phyloP scores from a whole-genome alignment of 2,113 vertebrate genomes.

The Hippocampus abdominalis region DNA sequence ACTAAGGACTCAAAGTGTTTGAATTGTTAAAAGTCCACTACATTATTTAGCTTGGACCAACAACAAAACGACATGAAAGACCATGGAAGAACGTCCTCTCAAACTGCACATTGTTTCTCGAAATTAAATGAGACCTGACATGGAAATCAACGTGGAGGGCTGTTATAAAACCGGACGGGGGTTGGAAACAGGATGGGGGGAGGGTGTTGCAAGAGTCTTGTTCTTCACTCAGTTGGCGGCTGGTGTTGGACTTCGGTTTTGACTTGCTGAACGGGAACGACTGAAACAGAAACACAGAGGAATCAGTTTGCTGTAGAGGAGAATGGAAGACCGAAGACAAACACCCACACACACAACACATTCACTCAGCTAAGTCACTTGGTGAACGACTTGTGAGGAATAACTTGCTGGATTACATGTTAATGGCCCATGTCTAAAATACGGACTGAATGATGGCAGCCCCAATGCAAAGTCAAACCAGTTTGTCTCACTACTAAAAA shows the following conservation, averaged over 20 bases:
- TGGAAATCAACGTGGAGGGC: not conserved
- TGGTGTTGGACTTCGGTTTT: conserved; percentile 64
- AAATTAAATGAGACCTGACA: not conserved
- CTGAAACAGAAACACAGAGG: conserved; percentile 60
- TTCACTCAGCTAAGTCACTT: not conserved
- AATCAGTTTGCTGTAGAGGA: conserved; percentile 45
- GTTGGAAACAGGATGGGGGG: conserved; percentile 1
- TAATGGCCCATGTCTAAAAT: not conserved
- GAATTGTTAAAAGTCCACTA: conserved; percentile 36
- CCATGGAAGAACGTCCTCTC: not conserved
- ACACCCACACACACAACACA: not conserved
- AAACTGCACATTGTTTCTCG: not conserved
- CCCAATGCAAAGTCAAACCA: not conserved
- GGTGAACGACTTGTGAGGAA: not conserved
- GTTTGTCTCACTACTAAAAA: not conserved
- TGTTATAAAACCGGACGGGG: conserved; percentile 39
- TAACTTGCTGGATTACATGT: not conserved
- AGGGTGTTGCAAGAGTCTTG: conserved; percentile 1
- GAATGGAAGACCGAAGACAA: conserved; percentile 16
- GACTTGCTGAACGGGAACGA: conserved; percentile 74
- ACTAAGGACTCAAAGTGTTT: not conserved
- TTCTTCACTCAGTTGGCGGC: conserved; percentile 61
- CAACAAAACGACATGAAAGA: not conserved
- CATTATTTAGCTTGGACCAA: conserved; percentile 12
- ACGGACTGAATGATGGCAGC: not conserved